Evolutionary conservation across 2,797 vertebrate species (phyloP).

Genomic region (Okamejei kenojei): DNA sequence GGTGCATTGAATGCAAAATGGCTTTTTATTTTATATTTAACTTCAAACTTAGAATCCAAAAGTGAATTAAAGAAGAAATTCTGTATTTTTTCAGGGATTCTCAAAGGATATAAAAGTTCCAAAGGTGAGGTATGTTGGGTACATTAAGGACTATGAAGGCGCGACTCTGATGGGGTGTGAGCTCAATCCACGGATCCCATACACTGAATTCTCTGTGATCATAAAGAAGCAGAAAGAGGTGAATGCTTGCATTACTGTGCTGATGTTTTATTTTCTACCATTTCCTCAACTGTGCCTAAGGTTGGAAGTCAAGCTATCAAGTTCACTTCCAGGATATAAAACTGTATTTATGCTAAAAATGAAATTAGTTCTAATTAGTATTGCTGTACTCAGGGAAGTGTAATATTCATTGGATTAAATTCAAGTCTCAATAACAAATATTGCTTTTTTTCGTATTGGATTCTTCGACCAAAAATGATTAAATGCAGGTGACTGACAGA

Average conservation of each 20-base stretch:
- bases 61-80: background rate
- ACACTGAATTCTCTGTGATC: slow-evolving; percentile 96
- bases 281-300: background rate
- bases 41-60: too few relatives aligned
- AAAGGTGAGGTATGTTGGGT: slow-evolving; percentile 91
- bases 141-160: slow-evolving; percentile 98
- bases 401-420: background rate
- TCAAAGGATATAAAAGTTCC: slow-evolving; percentile 98
- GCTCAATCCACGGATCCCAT: slow-evolving; percentile 91
- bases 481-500: background rate
- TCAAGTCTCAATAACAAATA: background rate
- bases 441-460: background rate
- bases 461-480: background rate
- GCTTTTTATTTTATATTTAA: background rate
- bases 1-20: background rate
- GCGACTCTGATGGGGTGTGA: slow-evolving; percentile 98
- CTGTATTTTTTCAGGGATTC: slow-evolving; percentile 71
- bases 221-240: slow-evolving; percentile 99
- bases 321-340: background rate
- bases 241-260: background rate
- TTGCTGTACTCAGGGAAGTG: background rate
- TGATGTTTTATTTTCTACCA: background rate
- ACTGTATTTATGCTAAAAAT: background rate
- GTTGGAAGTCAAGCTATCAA: background rate
- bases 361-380: too few relatives aligned